phyloP scores from a whole-genome alignment of 1,140 invertebrate species.

The Brachionus manjavacas region DNA sequence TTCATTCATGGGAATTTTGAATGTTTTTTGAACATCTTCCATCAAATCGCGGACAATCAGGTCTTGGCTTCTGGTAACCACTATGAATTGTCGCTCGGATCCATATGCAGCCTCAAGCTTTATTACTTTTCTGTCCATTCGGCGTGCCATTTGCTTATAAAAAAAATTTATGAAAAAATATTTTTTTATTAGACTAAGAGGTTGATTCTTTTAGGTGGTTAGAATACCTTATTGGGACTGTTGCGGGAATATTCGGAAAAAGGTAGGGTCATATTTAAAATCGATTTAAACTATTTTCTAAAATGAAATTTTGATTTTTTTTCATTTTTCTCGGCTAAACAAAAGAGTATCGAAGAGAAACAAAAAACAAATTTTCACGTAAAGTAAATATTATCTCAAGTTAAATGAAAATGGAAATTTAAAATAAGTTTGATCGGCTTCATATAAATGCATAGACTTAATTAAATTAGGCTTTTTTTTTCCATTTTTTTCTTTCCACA shows the following conservation, averaged over 20 bases:
- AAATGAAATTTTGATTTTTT: background rate
- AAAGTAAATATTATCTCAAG: conserved; percentile 25
- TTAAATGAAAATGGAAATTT: background rate
- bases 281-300: background rate
- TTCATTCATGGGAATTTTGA: conserved; percentile 39
- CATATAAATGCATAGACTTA: background rate
- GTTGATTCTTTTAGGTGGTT: background rate
- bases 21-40: conserved; percentile 30
- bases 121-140: conserved; percentile 41
- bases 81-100: conserved; percentile 19
- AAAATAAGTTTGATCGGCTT: background rate
- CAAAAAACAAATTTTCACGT: background rate
- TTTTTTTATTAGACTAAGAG: background rate
- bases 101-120: conserved; percentile 39
- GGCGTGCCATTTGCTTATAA: conserved; percentile 43
- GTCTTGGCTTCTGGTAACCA: conserved; percentile 10
- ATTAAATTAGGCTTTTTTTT: background rate
- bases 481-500: background rate
- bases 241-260: conserved; percentile 7
- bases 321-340: background rate
- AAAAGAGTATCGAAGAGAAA: background rate
- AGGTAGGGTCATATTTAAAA: background rate
- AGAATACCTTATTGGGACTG: background rate
- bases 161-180: background rate
- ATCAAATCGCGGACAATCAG: conserved; percentile 1